Evolutionary conservation across 1,140 invertebrate genomes (phyloP).

Genomic region (Chrysoperla carnea): DNA sequence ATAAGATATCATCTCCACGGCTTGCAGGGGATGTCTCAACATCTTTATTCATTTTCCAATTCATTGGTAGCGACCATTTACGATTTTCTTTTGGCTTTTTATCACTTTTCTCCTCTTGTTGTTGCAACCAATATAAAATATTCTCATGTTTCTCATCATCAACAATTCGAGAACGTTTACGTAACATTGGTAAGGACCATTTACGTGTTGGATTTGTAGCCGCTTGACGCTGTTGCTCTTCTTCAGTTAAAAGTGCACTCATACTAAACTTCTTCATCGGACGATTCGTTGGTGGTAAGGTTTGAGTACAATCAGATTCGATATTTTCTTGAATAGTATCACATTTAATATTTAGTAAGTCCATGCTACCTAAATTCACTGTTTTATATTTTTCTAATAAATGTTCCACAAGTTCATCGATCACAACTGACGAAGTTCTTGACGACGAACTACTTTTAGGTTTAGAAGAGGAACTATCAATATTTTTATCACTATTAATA

Average conservation of each 20-base stretch:
- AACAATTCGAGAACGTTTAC: neutral
- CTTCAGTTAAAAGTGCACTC: neutral
- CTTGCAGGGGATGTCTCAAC: neutral
- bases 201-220: neutral
- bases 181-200: neutral
- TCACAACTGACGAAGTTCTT: constrained; percentile 4
- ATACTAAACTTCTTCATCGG: neutral
- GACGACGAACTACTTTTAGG: neutral
- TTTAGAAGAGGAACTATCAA: neutral
- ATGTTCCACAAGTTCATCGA: constrained; percentile 19
- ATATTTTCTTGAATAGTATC: neutral
- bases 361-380: neutral
- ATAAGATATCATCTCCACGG: neutral
- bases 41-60: neutral
- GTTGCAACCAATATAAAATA: neutral
- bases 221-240: neutral
- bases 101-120: neutral
- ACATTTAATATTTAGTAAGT: neutral
- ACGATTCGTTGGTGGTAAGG: neutral
- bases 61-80: neutral
- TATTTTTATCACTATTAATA: neutral
- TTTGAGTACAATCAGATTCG: neutral
- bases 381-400: constrained; percentile 17
- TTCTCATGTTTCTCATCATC: neutral
- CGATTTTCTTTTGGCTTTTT: neutral